phyloP scores from a whole-genome alignment of 1,140 invertebrate genomes.

The Druon quercuslanigerum region DNA sequence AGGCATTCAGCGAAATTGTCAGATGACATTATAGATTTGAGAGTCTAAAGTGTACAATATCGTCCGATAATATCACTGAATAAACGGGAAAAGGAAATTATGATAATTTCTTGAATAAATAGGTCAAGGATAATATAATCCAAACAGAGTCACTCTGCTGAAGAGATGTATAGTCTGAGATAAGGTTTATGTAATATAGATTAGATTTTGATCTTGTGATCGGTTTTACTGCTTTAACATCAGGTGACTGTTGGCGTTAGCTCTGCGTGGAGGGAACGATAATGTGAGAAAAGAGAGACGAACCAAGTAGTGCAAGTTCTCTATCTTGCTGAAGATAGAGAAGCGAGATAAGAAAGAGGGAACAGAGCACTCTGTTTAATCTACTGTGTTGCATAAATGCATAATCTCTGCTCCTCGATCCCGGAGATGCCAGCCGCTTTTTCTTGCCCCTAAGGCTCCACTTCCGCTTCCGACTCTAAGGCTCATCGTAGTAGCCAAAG shows the following conservation, averaged over 20 bases:
- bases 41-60: no score
- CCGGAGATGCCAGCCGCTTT: slow-evolving; percentile 44
- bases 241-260: background rate
- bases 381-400: slow-evolving; percentile 62
- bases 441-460: slow-evolving; percentile 34
- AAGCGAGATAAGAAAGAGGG: slow-evolving; percentile 11
- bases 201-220: background rate
- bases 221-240: slow-evolving; percentile 4
- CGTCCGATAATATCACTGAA: no score
- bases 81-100: no score
- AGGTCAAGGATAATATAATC: no score
- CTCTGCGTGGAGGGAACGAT: background rate
- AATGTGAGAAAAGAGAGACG: slow-evolving; percentile 5
- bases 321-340: slow-evolving; percentile 1
- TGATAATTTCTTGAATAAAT: no score
- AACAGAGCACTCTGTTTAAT: slow-evolving; percentile 57
- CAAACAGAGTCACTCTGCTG: no score
- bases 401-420: slow-evolving; percentile 53
- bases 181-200: background rate
- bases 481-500: slow-evolving; percentile 14
- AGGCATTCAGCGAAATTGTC: no score
- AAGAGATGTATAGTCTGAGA: background rate
- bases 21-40: no score
- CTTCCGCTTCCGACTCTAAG: slow-evolving; percentile 32
- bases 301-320: background rate